Evolutionary conservation across 1,140 invertebrate genomes (phyloP).

Genomic region (Trialeurodes vaporariorum): DNA sequence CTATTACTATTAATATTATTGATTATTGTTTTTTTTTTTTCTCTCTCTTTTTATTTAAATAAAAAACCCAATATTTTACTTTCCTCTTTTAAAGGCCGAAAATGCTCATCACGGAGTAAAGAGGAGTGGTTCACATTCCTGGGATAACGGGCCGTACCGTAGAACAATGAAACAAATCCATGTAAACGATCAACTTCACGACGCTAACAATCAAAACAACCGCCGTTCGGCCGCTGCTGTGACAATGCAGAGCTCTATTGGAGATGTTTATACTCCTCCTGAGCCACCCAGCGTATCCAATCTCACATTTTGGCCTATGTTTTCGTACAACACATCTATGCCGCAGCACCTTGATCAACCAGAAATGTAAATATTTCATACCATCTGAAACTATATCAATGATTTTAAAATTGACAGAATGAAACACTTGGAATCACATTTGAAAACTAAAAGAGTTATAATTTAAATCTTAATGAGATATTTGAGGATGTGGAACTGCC

Average conservation of each 20-base stretch:
- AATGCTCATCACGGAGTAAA: background rate
- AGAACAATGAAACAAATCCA: background rate
- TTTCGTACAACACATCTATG: background rate
- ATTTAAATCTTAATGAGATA: too few relatives aligned
- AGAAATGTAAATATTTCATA: too few relatives aligned
- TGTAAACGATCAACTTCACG: background rate
- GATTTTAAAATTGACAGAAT: too few relatives aligned
- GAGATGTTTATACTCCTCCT: background rate
- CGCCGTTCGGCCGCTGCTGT: background rate
- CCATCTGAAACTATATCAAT: too few relatives aligned
- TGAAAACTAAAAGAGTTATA: too few relatives aligned
- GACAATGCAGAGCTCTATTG: background rate
- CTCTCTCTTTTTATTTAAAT: too few relatives aligned
- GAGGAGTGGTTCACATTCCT: background rate
- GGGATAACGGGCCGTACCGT: background rate
- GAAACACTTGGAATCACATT: too few relatives aligned
- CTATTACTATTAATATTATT: too few relatives aligned
- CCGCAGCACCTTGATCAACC: background rate
- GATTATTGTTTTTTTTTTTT: too few relatives aligned
- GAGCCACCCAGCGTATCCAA: background rate
- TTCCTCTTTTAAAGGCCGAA: too few relatives aligned
- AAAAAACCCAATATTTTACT: too few relatives aligned
- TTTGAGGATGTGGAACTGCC: too few relatives aligned
- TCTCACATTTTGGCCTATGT: background rate
- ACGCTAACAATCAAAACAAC: background rate